A percentile compares a stretch with the other conserved stretches of the same genome.
phyloP scores from a whole-genome alignment of 2,888 invertebrate genomes.

The Liodrosophila aerea region DNA sequence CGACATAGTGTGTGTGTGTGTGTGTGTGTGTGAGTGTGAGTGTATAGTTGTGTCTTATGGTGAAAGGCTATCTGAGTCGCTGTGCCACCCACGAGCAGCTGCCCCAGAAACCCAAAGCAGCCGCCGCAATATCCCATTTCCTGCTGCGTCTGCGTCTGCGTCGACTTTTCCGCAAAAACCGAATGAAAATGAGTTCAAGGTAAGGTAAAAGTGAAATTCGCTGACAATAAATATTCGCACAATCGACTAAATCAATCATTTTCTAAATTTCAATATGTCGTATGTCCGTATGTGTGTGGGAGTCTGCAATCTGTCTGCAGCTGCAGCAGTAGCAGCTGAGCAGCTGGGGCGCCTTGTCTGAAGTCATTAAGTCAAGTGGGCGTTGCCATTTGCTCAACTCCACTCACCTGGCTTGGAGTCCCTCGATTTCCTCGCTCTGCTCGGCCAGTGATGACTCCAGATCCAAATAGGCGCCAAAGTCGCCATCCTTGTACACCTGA shows the following conservation, averaged over 20 bases:
- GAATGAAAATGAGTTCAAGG: conserved; percentile 59
- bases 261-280: conserved; percentile 32
- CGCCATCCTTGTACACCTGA: conserved; percentile 98
- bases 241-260: conserved; percentile 29
- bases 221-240: conserved; percentile 21
- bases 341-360: too few species aligned
- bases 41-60: conserved; percentile 34
- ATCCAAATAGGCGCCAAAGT: conserved; percentile 98
- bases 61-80: conserved; percentile 55
- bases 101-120: conserved; percentile 68
- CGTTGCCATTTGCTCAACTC: conserved; percentile 2
- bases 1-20: conserved; percentile 9
- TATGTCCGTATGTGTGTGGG: conserved; percentile 13
- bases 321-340: conserved; percentile 12
- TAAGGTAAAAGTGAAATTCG: conserved; percentile 57
- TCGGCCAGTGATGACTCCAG: conserved; percentile 97
- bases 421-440: conserved; percentile 98
- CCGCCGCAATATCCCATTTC: conserved; percentile 26
- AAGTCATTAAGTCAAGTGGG: conserved; percentile 40
- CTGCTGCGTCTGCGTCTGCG: conserved; percentile 17
- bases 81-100: conserved; percentile 63
- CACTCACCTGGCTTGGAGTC: conserved; percentile 94
- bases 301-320: conserved; percentile 15
- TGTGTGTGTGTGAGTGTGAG: conserved; percentile 39
- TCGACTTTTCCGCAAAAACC: conserved; percentile 11